Percentiles rank a stretch among this genome's conserved stretches.
These are phyloP conservation scores for Physeter macrocephalus DNA, from an alignment of 2,113 vertebrate genomes.

Conservation along the genomic window DNA sequence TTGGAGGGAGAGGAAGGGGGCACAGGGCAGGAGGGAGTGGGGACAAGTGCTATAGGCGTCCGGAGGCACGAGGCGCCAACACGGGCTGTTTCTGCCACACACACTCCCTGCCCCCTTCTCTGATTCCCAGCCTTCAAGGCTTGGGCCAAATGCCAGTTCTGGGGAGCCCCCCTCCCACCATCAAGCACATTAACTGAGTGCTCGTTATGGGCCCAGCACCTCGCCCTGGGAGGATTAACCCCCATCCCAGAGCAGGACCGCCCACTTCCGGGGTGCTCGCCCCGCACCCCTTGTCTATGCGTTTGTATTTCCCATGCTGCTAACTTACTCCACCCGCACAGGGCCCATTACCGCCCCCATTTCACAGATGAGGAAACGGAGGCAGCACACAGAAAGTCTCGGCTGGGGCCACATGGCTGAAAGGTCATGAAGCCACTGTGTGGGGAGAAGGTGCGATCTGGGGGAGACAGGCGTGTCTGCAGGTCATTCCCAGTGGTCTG, in stretches of 20 bases:
- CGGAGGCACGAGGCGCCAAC: rapidly evolving
- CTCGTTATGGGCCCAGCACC: rapidly evolving
- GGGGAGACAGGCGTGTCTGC: neutral
- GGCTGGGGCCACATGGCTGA: neutral
- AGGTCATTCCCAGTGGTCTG: neutral
- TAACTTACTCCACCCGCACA: neutral
- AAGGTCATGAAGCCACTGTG: neutral
- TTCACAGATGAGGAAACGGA: neutral
- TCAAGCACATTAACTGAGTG: rapidly evolving
- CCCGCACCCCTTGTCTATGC: rapidly evolving
- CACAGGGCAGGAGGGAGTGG: neutral
- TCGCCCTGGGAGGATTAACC: rapidly evolving
- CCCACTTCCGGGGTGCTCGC: rapidly evolving
- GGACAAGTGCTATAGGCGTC: neutral
- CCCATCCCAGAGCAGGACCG: neutral
- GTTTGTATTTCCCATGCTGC: too few species aligned
- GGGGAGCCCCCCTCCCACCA: neutral
- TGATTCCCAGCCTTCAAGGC: neutral
- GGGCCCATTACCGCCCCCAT: neutral
- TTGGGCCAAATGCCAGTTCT: neutral
- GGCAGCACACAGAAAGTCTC: neutral
- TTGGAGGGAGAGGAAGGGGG: neutral
- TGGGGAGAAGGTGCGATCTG: neutral
- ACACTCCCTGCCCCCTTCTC: neutral
- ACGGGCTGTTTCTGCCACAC: rapidly evolving